A percentile compares a stretch with the other conserved stretches of the same genome.
Evolutionary conservation across 2,888 invertebrate genomes (phyloP).

Genomic region (Drosophila pseudotakahashii): DNA sequence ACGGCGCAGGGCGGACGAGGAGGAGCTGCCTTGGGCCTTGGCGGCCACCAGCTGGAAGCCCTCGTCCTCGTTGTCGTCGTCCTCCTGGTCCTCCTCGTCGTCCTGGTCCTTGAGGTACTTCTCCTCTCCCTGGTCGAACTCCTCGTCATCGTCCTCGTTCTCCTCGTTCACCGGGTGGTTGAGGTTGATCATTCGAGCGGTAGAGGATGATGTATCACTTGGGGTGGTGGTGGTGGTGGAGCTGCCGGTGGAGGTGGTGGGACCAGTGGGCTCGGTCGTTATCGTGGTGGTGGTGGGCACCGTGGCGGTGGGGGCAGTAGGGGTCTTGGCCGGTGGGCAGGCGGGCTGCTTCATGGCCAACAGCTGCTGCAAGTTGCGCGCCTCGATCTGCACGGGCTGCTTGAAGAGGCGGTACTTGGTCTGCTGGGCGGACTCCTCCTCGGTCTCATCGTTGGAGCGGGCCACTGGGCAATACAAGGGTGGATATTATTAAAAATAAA

Average conservation of each 20-base stretch:
- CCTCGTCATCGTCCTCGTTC: constrained; percentile 20
- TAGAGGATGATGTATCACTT: too few species aligned
- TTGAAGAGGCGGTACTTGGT: constrained; percentile 10
- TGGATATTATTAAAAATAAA: neutral
- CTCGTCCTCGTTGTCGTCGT: constrained; percentile 12
- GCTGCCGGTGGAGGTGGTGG: neutral
- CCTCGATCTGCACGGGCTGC: constrained; percentile 38
- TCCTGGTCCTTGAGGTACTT: constrained; percentile 23
- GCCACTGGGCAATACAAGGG: constrained; percentile 5
- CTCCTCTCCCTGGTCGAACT: constrained; percentile 12
- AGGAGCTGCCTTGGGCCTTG: neutral
- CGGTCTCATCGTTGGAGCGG: constrained; percentile 8
- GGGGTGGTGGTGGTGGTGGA: neutral
- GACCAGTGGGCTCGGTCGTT: fast-evolving
- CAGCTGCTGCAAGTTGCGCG: constrained; percentile 32
- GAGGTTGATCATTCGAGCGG: neutral
- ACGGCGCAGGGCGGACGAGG: neutral
- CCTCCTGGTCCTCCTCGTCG: constrained; percentile 19
- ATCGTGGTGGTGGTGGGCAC: fast-evolving
- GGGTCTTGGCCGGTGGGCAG: neutral
- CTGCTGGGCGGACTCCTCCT: neutral
- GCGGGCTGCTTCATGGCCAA: constrained; percentile 32
- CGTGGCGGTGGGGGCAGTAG: neutral
- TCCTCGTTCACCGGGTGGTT: constrained; percentile 4
- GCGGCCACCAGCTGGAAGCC: constrained; percentile 9